phyloP scores from a whole-genome alignment of 2,888 invertebrate genomes.

The Ligdia adustata region DNA sequence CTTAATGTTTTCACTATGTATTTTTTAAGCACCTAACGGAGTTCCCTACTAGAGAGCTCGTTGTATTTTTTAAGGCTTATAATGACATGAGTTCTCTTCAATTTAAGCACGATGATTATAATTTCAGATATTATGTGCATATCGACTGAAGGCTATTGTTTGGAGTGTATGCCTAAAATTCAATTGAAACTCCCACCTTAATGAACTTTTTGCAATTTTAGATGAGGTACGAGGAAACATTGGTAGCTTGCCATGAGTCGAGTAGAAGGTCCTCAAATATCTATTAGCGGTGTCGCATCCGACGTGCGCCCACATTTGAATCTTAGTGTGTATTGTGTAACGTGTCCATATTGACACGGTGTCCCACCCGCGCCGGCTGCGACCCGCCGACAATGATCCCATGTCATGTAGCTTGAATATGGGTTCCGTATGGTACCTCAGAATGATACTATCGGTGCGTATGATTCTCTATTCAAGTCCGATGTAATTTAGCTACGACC shows the following conservation, averaged over 20 bases:
- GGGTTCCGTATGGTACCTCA: constrained; percentile 53
- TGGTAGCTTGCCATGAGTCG: constrained; percentile 42
- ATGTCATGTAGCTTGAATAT: constrained; percentile 64
- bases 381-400: constrained; percentile 68
- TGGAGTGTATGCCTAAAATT: too few relatives aligned
- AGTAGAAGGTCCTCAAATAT: constrained; percentile 63
- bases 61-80: constrained; percentile 19
- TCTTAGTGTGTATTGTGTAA: constrained; percentile 60
- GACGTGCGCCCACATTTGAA: constrained; percentile 65
- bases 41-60: constrained; percentile 48
- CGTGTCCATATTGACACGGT: constrained; percentile 78
- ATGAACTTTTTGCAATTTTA: too few relatives aligned
- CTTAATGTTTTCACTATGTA: constrained; percentile 80
- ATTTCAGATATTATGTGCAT: too few relatives aligned
- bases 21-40: constrained; percentile 69
- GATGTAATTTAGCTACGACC: constrained; percentile 27
- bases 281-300: constrained; percentile 61
- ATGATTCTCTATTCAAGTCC: constrained; percentile 23
- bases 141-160: too few relatives aligned
- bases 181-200: too few relatives aligned
- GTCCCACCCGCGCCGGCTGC: constrained; percentile 67
- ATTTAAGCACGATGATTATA: too few relatives aligned
- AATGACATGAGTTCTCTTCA: too few relatives aligned
- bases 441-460: constrained; percentile 43
- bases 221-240: constrained; percentile 13